These are phyloP conservation scores for Agrotis clavis DNA, from an alignment of 2,888 invertebrate species.

Conservation along the genomic window DNA sequence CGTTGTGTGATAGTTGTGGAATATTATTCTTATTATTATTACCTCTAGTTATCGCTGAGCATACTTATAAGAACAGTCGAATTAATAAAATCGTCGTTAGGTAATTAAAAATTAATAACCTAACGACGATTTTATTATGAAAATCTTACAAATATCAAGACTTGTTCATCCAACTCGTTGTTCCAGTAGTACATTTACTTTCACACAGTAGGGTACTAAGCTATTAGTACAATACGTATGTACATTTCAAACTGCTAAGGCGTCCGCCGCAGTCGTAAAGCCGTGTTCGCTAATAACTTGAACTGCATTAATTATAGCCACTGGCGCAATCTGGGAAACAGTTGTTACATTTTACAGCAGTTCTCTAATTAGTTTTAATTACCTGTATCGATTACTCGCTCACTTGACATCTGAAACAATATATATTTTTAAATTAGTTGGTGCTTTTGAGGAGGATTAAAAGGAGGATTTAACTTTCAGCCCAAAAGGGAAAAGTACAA, in stretches of 20 bases:
- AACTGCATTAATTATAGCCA: slow-evolving; percentile 62
- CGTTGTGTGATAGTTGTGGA: too few species aligned
- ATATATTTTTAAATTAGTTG: slow-evolving; percentile 26
- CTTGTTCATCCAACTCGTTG: slow-evolving; percentile 6
- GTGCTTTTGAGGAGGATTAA: neutral
- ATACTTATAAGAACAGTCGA: too few species aligned
- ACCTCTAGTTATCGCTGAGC: too few species aligned
- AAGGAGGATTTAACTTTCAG: too few species aligned
- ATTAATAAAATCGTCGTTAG: too few species aligned
- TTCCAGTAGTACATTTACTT: slow-evolving; percentile 10
- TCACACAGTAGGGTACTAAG: slow-evolving; percentile 34
- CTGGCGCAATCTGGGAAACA: slow-evolving; percentile 56
- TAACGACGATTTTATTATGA: too few species aligned
- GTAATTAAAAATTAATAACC: too few species aligned
- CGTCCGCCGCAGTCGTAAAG: slow-evolving; percentile 62
- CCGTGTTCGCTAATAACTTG: slow-evolving; percentile 61
- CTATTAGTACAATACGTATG: slow-evolving; percentile 49
- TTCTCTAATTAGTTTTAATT: slow-evolving; percentile 60
- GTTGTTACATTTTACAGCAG: slow-evolving; percentile 50
- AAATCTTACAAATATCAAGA: slow-evolving; percentile 32
- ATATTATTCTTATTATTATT: too few species aligned
- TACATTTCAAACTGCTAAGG: slow-evolving; percentile 59
- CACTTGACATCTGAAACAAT: slow-evolving; percentile 80
- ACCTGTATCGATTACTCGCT: slow-evolving; percentile 72
- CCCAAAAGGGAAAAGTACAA: too few species aligned